Conservation (phyloP, 2,797 vertebrate species). For the Arrhamphus sclerolepis region DNA sequence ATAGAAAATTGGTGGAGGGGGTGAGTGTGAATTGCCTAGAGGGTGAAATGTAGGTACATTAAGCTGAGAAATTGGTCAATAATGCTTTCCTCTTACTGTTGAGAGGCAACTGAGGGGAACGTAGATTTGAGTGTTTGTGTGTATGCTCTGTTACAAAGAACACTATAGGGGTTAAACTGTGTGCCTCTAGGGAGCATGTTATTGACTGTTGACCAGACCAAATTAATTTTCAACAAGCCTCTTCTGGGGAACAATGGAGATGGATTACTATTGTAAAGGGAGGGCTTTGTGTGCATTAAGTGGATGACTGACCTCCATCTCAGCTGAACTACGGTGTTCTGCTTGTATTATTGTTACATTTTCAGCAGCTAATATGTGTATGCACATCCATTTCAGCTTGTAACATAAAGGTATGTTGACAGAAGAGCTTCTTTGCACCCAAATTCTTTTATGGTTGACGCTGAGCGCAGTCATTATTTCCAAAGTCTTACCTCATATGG, state of each 20-base stretch:
- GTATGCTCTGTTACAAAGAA: constrained; percentile 41
- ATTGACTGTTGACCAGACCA: constrained; percentile 81
- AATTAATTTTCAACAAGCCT: constrained; percentile 83
- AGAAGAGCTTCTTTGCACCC: constrained; percentile 35
- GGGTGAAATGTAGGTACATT: constrained; percentile 67
- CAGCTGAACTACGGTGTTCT: not conserved
- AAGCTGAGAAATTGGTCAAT: constrained; percentile 79
- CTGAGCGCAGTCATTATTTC: constrained; percentile 63
- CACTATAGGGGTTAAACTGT: constrained; percentile 64
- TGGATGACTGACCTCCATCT: constrained; percentile 48
- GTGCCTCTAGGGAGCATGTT: constrained; percentile 69
- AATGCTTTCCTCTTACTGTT: constrained; percentile 66
- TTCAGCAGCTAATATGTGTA: constrained; percentile 1
- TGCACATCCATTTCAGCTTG: constrained; percentile 24
- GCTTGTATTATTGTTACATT: constrained; percentile 14
- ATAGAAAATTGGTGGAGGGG: constrained; percentile 39
- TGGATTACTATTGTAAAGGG: constrained; percentile 59
- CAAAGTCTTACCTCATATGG: constrained; percentile 53
- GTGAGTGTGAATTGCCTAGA: constrained; percentile 57
- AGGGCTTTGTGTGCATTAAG: constrained; percentile 46
- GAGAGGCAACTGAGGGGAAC: constrained; percentile 62
- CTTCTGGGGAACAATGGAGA: constrained; percentile 75
- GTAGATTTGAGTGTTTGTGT: constrained; percentile 45
- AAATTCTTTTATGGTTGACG: constrained; percentile 27
- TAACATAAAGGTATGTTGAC: constrained; percentile 45